These are phyloP conservation scores for Nebria salina DNA, from an alignment of 2,888 invertebrate genomes.

Conservation along the genomic window DNA sequence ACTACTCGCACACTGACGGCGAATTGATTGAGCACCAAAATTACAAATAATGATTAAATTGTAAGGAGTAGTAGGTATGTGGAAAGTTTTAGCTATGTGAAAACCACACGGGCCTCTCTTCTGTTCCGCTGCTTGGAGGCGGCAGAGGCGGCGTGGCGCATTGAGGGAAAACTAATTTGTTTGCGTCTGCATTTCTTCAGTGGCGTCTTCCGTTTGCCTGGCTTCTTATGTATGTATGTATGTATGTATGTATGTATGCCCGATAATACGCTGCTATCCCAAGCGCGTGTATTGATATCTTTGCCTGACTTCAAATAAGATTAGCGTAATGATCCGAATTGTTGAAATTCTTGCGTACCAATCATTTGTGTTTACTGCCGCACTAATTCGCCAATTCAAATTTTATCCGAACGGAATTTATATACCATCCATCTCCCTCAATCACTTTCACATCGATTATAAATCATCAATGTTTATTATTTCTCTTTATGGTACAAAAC, in stretches of 20 bases:
- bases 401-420: conserved; percentile 38
- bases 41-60: conserved; percentile 1
- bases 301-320: conserved; percentile 40
- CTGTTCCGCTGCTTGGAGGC: too few relatives aligned
- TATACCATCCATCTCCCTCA: not conserved
- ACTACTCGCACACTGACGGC: not conserved
- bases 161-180: conserved; percentile 16
- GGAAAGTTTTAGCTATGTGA: conserved; percentile 12
- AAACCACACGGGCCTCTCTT: conserved; percentile 4
- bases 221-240: conserved; percentile 4
- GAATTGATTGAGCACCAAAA: not conserved
- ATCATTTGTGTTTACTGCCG: conserved; percentile 42
- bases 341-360: conserved; percentile 44
- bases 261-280: not conserved
- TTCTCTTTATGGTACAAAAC: too few relatives aligned
- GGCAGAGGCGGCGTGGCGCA: not conserved
- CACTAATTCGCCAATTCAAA: conserved; percentile 26
- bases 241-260: not conserved
- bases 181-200: conserved; percentile 18
- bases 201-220: conserved; percentile 12
- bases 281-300: conserved; percentile 12
- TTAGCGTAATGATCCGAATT: conserved; percentile 44
- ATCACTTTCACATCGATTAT: not conserved
- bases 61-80: conserved; percentile 7
- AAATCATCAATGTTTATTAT: too few relatives aligned